Evolutionary conservation across 2,888 invertebrate species (phyloP).

Genomic region (Chelonus formosanus): DNA sequence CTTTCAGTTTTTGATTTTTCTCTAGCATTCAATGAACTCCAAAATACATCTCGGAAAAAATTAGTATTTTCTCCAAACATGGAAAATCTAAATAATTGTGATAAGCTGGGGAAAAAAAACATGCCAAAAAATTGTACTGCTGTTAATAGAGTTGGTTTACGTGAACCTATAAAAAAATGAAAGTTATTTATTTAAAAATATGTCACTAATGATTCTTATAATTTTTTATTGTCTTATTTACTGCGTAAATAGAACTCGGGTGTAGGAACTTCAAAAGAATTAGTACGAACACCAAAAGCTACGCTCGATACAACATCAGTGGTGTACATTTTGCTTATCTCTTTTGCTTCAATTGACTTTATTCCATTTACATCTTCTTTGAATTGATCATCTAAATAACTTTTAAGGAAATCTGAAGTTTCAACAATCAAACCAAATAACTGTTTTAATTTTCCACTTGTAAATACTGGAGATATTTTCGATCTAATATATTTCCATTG

Average conservation of each 20-base stretch:
- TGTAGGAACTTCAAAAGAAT: constrained; percentile 47
- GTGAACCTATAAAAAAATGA: constrained; percentile 26
- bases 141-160: too few species aligned
- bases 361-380: not conserved
- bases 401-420: constrained; percentile 50
- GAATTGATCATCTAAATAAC: constrained; percentile 40
- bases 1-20: constrained; percentile 46
- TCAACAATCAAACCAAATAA: constrained; percentile 65
- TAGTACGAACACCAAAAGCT: constrained; percentile 52
- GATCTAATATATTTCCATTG: constrained; percentile 66
- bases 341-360: constrained; percentile 38
- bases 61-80: constrained; percentile 42
- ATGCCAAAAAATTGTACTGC: not conserved
- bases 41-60: constrained; percentile 54
- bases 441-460: constrained; percentile 68
- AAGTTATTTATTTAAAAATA: not conserved
- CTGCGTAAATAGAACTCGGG: constrained; percentile 48
- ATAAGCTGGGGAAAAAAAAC: constrained; percentile 51
- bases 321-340: constrained; percentile 44
- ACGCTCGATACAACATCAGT: constrained; percentile 53
- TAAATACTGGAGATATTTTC: constrained; percentile 68
- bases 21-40: constrained; percentile 51
- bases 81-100: constrained; percentile 21
- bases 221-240: constrained; percentile 31
- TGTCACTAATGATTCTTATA: too few species aligned